These are phyloP conservation scores for Cyrtodaria siliqua DNA, from an alignment of 2,888 invertebrate genomes.

Conservation along the genomic window DNA sequence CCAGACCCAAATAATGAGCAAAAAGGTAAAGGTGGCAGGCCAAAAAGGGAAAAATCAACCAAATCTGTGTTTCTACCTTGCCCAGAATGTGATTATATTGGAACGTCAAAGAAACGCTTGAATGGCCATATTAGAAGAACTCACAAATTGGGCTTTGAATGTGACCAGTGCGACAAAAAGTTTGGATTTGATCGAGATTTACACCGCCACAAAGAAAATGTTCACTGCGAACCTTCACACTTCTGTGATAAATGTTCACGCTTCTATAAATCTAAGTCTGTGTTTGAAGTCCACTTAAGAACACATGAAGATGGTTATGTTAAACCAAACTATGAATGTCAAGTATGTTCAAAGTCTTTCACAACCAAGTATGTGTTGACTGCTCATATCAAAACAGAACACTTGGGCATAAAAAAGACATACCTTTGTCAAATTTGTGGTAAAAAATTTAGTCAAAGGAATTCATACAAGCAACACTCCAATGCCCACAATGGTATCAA, in stretches of 20 bases:
- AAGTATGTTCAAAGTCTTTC: slow-evolving; percentile 73
- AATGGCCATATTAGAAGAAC: slow-evolving; percentile 69
- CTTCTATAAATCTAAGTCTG: slow-evolving; percentile 70
- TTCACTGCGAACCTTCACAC: slow-evolving; percentile 57
- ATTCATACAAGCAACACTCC: slow-evolving; percentile 76
- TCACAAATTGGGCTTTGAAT: slow-evolving; percentile 68
- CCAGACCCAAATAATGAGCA: slow-evolving; percentile 27
- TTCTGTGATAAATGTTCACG: slow-evolving; percentile 79
- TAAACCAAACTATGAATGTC: slow-evolving; percentile 73
- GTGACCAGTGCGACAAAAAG: slow-evolving; percentile 72
- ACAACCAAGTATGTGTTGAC: slow-evolving; percentile 75
- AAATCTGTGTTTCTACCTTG: slow-evolving; percentile 41
- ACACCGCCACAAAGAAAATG: slow-evolving; percentile 69
- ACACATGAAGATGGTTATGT: slow-evolving; percentile 73
- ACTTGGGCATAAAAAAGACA: slow-evolving; percentile 73
- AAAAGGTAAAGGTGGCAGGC: slow-evolving; percentile 27
- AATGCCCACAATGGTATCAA: slow-evolving; percentile 78
- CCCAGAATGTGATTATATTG: slow-evolving; percentile 67
- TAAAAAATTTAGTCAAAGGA: slow-evolving; percentile 77
- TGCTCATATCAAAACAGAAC: slow-evolving; percentile 75
- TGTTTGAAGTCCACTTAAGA: slow-evolving; percentile 70
- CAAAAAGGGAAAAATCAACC: slow-evolving; percentile 15
- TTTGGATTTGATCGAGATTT: slow-evolving; percentile 75
- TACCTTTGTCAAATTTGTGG: slow-evolving; percentile 79
- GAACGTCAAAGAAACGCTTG: slow-evolving; percentile 61